A percentile compares a stretch with the other conserved stretches of the same genome.
phyloP scores from a whole-genome alignment of 1,140 invertebrate genomes.

The Drosophila mojavensis region DNA sequence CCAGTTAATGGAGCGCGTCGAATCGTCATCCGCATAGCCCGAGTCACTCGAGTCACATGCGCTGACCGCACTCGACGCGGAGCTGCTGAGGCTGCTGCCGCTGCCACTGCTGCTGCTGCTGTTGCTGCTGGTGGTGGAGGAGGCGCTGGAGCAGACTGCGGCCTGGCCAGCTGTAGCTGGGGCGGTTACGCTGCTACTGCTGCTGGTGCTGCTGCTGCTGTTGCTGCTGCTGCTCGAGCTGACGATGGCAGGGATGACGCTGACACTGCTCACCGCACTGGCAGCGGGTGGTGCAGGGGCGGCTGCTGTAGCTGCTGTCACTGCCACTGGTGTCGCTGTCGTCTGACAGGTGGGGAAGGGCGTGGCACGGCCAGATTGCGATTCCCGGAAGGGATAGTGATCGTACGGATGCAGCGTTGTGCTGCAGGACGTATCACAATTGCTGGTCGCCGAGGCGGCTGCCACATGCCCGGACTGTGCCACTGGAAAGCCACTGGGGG shows the following conservation, averaged over 20 bases:
- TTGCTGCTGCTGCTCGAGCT: conserved; percentile 29
- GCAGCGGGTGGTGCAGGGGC: conserved; percentile 12
- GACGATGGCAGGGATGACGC: conserved; percentile 3
- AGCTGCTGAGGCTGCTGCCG: conserved; percentile 6
- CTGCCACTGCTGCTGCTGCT: background rate
- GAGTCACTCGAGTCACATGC: conserved; percentile 88
- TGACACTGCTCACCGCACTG: background rate
- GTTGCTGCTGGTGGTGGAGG: conserved; percentile 11
- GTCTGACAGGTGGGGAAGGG: conserved; percentile 85
- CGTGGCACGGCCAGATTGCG: conserved; percentile 86
- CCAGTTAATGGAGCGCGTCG: conserved; percentile 93
- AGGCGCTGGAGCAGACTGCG: conserved; percentile 9
- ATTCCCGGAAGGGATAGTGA: conserved; percentile 84
- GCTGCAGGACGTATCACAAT: conserved; percentile 43
- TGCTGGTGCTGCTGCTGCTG: too few relatives aligned
- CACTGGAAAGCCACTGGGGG: conserved; percentile 36
- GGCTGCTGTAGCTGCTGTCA: conserved; percentile 27
- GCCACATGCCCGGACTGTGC: conserved; percentile 66
- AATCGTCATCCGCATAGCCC: conserved; percentile 91
- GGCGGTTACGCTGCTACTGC: conserved; percentile 17
- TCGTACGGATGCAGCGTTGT: conserved; percentile 85
- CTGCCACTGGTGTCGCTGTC: conserved; percentile 34
- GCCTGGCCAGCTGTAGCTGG: conserved; percentile 25
- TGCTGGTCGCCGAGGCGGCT: conserved; percentile 25
- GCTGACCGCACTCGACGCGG: conserved; percentile 7